Evolutionary conservation across 2,797 vertebrate genomes (phyloP).

Genomic region (Australoheros facetus): DNA sequence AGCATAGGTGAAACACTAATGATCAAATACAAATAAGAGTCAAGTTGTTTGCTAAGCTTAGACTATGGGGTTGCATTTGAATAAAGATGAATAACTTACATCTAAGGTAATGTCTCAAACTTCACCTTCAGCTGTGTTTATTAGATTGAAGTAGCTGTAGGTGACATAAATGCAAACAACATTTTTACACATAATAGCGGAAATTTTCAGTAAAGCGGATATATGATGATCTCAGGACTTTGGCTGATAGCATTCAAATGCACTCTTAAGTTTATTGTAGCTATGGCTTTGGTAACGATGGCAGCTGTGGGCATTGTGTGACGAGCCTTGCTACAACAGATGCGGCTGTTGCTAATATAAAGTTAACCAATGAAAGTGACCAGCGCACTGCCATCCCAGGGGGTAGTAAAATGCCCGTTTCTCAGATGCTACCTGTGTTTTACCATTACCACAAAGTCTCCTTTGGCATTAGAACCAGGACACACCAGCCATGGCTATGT

Average conservation of each 20-base stretch:
- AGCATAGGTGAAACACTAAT: neutral
- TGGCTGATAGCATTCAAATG: no score
- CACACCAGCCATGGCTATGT: no score
- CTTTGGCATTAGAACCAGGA: no score
- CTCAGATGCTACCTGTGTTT: no score
- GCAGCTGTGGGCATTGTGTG: neutral
- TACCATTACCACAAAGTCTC: no score
- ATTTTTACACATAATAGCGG: neutral
- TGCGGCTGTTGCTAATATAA: neutral
- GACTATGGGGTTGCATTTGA: neutral
- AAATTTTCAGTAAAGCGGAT: neutral
- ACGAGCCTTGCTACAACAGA: no score
- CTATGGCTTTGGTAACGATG: neutral
- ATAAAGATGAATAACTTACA: neutral
- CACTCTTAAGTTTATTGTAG: no score
- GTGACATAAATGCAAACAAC: neutral
- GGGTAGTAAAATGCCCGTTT: neutral
- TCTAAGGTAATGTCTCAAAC: neutral
- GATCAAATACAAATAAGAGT: neutral
- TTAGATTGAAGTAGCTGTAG: neutral
- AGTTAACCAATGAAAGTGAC: neutral
- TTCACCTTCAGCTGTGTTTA: neutral
- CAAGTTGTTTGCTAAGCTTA: accelerated
- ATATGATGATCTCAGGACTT: neutral
- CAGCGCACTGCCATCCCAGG: neutral